phyloP scores from a whole-genome alignment of 2,888 invertebrate genomes.

The Orgyia antiqua region DNA sequence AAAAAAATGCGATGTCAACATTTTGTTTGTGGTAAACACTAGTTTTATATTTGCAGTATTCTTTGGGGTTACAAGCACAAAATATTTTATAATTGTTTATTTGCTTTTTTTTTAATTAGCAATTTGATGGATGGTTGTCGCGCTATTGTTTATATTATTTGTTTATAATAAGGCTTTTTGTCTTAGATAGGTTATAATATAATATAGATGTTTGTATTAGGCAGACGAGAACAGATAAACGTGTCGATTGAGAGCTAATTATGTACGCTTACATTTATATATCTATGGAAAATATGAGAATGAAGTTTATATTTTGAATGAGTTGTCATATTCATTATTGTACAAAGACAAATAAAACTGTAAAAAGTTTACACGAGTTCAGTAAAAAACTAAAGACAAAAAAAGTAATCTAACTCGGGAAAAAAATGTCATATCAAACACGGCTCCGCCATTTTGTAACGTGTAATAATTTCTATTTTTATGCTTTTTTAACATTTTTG shows the following conservation, averaged over 20 bases:
- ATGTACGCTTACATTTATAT: constrained; percentile 24
- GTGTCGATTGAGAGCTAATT: constrained; percentile 31
- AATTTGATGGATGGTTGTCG: constrained; percentile 54
- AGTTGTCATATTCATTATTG: constrained; percentile 37
- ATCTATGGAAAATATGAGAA: constrained; percentile 11
- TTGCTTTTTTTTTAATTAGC: constrained; percentile 40
- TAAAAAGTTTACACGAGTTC: constrained; percentile 13
- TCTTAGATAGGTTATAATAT: constrained; percentile 70
- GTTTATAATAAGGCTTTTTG: constrained; percentile 52
- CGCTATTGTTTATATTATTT: constrained; percentile 42
- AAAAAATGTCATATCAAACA: constrained; percentile 38
- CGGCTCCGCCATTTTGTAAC: constrained; percentile 32
- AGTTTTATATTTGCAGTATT: constrained; percentile 58
- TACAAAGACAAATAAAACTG: constrained; percentile 29
- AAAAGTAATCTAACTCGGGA: constrained; percentile 22
- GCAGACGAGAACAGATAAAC: constrained; percentile 40
- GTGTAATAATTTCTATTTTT: constrained; percentile 22
- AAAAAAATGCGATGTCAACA: constrained; percentile 33
- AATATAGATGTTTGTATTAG: constrained; percentile 64
- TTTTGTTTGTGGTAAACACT: constrained; percentile 44
- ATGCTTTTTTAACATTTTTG: constrained; percentile 28
- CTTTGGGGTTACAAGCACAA: constrained; percentile 49
- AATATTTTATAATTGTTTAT: constrained; percentile 32
- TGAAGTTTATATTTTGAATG: constrained; percentile 24
- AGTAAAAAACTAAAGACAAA: constrained; percentile 25